Evolutionary conservation across 1,140 invertebrate genomes (phyloP), one percentile per base, ranked within the genome.

Genomic region (Drosophila persimilis): DNA sequence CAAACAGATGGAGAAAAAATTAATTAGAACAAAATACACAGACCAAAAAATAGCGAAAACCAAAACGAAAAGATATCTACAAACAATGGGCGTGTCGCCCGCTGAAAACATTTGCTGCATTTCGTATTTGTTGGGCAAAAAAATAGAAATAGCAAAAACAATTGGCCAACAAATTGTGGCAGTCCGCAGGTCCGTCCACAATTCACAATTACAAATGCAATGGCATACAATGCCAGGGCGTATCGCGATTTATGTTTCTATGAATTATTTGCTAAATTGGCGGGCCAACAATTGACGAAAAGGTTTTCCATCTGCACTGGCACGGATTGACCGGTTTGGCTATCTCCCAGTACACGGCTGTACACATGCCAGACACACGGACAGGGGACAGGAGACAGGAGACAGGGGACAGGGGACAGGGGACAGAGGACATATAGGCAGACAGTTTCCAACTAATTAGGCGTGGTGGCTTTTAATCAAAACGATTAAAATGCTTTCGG

Each of bases 401-500:
- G 7, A 24, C 59, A 6, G 7, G 0, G 15, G 15, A 24, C 24
- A 26, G 17, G 20, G 20, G 20, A 20, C 20, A 20, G 20, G 20
- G n/a, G 5, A 24, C 59, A 6, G 7, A 9, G 31, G 20, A 50
- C 43, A 7, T 15, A 20, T 43, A 7, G 47, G 31, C 57, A 15
- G 43, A 74, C 66, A 78, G 73, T 77, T 86, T 81, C 50, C 81
- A 88, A 76, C 83, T 88, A 88, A 88, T 88, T 88, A 88, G 83
- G 83, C 79, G 84, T 88, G 83, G 78, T 88, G 63, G 83, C 83
- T 88, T 88, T 88, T 88, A 88, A 88, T 88, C 83, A 88, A 88
- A 88, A 88, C 83, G 78, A 88, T 88, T 88, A 88, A 88, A 88
- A 88, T 88, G 83, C 83, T 88, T 88, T 88, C 75, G 74, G 83